Evolutionary conservation across 2,888 invertebrate species (phyloP).

Genomic region (Clanis bilineata): DNA sequence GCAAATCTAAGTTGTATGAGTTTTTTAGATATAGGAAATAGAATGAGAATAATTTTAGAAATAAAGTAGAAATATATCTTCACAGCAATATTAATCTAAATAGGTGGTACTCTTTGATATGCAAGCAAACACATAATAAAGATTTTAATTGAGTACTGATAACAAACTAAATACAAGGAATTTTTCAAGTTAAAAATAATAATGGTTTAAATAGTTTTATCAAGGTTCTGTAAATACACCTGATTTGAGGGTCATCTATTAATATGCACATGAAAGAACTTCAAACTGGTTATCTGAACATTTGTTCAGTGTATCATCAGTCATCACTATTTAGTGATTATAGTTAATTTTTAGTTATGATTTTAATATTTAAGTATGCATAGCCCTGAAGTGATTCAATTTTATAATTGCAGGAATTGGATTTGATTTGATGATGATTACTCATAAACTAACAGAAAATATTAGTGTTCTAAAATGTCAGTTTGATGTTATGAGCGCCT

Average conservation of each 20-base stretch:
- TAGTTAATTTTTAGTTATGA: neutral
- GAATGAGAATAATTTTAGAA: too few relatives aligned
- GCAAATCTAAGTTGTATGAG: neutral
- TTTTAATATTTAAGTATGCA: neutral
- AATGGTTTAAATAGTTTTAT: constrained; percentile 33
- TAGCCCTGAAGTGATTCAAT: too few relatives aligned
- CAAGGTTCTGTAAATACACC: constrained; percentile 30
- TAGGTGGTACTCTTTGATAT: too few relatives aligned
- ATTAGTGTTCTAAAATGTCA: neutral
- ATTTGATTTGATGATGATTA: too few relatives aligned
- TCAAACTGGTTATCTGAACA: constrained; percentile 33
- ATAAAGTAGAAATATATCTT: too few relatives aligned
- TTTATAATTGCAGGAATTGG: neutral
- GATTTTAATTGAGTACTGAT: neutral
- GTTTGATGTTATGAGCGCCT: neutral
- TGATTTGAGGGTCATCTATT: constrained; percentile 50
- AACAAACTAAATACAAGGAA: neutral
- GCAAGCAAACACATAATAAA: neutral
- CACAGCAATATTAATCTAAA: too few relatives aligned
- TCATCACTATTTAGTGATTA: constrained; percentile 18
- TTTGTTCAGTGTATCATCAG: too few relatives aligned
- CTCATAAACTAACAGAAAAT: neutral
- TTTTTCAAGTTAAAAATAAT: neutral
- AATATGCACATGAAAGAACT: constrained; percentile 40
- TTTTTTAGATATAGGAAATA: too few relatives aligned